Evolutionary conservation across 1,140 invertebrate genomes (phyloP).

Genomic region (Theocolax elegans): DNA sequence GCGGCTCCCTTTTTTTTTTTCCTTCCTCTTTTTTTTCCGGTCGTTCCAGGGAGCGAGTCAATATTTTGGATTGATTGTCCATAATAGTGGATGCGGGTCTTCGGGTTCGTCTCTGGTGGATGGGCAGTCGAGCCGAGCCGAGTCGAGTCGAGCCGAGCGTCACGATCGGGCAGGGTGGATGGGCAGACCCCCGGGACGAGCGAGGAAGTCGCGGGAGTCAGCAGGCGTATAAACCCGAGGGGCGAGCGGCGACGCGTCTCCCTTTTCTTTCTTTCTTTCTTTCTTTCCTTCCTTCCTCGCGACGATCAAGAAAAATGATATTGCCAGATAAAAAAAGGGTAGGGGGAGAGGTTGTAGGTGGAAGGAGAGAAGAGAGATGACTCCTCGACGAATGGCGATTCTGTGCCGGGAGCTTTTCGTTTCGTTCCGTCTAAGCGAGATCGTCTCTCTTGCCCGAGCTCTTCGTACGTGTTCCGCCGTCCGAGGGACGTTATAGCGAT

Average conservation of each 20-base stretch:
- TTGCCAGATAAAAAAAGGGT: conserved; percentile 47
- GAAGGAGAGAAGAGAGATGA: conserved; percentile 44
- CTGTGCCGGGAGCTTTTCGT: conserved; percentile 48
- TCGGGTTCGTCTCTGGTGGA: conserved; percentile 53
- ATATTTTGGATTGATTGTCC: conserved; percentile 61
- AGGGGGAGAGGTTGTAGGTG: not conserved
- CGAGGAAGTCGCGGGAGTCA: not conserved
- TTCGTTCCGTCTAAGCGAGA: not conserved
- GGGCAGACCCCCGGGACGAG: not conserved
- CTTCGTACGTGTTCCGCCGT: conserved; percentile 12
- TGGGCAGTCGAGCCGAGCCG: conserved; percentile 53
- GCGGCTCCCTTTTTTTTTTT: conserved; percentile 28
- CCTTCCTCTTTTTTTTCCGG: not conserved
- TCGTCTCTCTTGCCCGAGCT: no score
- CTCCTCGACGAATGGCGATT: conserved; percentile 56
- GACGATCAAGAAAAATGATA: conserved; percentile 64
- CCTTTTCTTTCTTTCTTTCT: not conserved
- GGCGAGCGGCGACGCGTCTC: conserved; percentile 6
- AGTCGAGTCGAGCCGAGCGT: conserved; percentile 37
- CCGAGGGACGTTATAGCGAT: conserved; percentile 25
- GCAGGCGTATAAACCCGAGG: conserved; percentile 3
- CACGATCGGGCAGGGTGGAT: no score
- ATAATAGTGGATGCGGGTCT: conserved; percentile 55
- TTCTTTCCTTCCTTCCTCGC: not conserved
- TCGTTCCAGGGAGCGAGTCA: conserved; percentile 30